phyloP scores from a whole-genome alignment of 2,888 invertebrate genomes.

The Lithodes maja region DNA sequence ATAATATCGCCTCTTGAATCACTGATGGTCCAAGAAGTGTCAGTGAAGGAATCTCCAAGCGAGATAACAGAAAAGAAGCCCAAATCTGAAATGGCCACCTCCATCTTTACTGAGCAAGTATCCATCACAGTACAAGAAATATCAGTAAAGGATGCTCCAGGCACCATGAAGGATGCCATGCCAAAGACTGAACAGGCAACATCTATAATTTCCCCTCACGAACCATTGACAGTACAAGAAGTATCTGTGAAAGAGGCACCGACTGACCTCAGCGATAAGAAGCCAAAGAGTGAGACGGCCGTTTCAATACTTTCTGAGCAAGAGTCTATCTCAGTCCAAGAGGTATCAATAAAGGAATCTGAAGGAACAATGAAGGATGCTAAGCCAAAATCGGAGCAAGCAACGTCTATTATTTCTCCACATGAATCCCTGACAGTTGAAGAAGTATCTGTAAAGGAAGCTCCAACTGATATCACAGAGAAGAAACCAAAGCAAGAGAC shows the following conservation, averaged over 20 bases:
- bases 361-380: conserved; percentile 49
- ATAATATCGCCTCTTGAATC: conserved; percentile 46
- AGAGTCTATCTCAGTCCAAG: conserved; percentile 56
- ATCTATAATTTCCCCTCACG: conserved; percentile 13
- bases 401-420: conserved; percentile 73
- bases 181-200: conserved; percentile 36
- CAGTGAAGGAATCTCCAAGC: conserved; percentile 47
- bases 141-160: conserved; percentile 43
- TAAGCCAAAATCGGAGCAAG: conserved; percentile 71
- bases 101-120: conserved; percentile 64
- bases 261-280: conserved; percentile 8
- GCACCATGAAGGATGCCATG: conserved; percentile 14
- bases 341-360: conserved; percentile 65
- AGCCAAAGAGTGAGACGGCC: conserved; percentile 53
- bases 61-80: conserved; percentile 64
- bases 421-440: conserved; percentile 68
- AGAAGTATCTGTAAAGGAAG: conserved; percentile 67
- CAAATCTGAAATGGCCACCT: conserved; percentile 72
- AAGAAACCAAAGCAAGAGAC: conserved; percentile 42
- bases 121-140: conserved; percentile 47
- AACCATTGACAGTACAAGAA: conserved; percentile 37
- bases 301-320: conserved; percentile 53
- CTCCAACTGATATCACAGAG: conserved; percentile 40
- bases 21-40: conserved; percentile 49
- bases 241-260: conserved; percentile 37